Conservation (phyloP, 1,140 invertebrate genomes). For the Rhysida immarginata region DNA sequence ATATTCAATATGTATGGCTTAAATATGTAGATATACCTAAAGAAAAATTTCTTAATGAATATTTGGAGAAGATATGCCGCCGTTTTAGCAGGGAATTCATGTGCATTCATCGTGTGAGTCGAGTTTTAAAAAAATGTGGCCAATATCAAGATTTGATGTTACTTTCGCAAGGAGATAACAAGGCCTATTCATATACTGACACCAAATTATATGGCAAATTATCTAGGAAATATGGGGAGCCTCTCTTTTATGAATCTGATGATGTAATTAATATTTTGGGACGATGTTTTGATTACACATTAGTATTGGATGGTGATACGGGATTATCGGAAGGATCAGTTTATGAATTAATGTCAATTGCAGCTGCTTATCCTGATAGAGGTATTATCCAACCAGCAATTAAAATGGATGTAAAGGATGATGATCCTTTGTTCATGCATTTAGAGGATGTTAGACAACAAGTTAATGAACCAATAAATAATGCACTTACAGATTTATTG, state of each 20-base stretch:
- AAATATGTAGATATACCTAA: slow-evolving; percentile 18
- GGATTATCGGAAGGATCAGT: slow-evolving; percentile 19
- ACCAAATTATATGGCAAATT: slow-evolving; percentile 18
- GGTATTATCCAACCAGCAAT: slow-evolving; percentile 26
- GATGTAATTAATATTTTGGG: slow-evolving; percentile 23
- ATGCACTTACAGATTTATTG: slow-evolving; percentile 22
- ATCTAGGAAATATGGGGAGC: slow-evolving; percentile 19
- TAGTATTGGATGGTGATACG: slow-evolving; percentile 25
- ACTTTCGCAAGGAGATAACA: slow-evolving; percentile 21
- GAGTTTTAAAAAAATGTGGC: slow-evolving; percentile 25
- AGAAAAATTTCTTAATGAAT: slow-evolving; percentile 19
- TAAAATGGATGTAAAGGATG: slow-evolving; percentile 19
- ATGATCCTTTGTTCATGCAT: slow-evolving; percentile 25
- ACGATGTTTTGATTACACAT: slow-evolving; percentile 24
- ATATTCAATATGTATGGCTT: slow-evolving; percentile 20
- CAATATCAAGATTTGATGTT: slow-evolving; percentile 28
- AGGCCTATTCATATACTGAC: slow-evolving; percentile 23
- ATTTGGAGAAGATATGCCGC: slow-evolving; percentile 23
- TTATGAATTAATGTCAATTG: slow-evolving; percentile 21
- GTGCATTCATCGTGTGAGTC: slow-evolving; percentile 23
- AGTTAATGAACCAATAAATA: slow-evolving; percentile 25
- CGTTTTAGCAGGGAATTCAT: slow-evolving; percentile 24
- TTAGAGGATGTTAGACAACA: slow-evolving; percentile 22
- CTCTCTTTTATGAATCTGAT: slow-evolving; percentile 21
- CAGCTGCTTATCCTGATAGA: slow-evolving; percentile 24